A percentile compares a stretch with the other conserved stretches of the same genome.
Conservation (phyloP, 2,797 vertebrate genomes). For the Clarias pachynema region DNA sequence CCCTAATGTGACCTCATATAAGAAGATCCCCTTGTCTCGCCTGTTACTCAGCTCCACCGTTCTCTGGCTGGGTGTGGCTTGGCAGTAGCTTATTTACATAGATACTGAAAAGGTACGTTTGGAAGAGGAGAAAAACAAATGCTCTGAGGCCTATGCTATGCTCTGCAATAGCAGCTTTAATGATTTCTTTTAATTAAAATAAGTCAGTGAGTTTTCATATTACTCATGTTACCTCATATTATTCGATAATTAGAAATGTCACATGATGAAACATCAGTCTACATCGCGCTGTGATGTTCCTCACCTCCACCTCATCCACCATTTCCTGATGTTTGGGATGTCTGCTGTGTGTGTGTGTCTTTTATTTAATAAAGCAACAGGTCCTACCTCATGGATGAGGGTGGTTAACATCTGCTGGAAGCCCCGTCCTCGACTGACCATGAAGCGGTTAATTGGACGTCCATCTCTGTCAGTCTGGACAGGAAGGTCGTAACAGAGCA, state of each 20-base stretch:
- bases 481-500: slow-evolving; percentile 88
- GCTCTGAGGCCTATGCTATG: too few relatives aligned
- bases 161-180: not conserved
- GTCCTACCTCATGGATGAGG: slow-evolving; percentile 87
- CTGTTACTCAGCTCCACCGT: too few relatives aligned
- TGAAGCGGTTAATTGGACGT: slow-evolving; percentile 83
- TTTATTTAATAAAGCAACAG: slow-evolving; percentile 12
- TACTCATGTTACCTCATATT: not conserved
- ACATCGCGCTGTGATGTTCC: not conserved
- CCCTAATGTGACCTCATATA: too few relatives aligned
- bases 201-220: not conserved
- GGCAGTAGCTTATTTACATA: too few relatives aligned
- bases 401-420: slow-evolving; percentile 87
- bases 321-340: not conserved
- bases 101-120: too few relatives aligned
- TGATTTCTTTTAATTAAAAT: not conserved
- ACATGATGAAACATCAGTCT: not conserved
- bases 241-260: not conserved
- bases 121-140: too few relatives aligned
- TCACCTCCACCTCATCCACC: not conserved
- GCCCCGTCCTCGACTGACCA: slow-evolving; percentile 83
- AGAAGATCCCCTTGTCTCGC: too few relatives aligned
- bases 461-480: slow-evolving; percentile 86
- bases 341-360: not conserved
- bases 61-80: too few relatives aligned